A percentile compares a stretch with the other conserved stretches of the same genome.
phyloP scores from a whole-genome alignment of 2,113 vertebrate genomes.

The Gymnarchus niloticus region DNA sequence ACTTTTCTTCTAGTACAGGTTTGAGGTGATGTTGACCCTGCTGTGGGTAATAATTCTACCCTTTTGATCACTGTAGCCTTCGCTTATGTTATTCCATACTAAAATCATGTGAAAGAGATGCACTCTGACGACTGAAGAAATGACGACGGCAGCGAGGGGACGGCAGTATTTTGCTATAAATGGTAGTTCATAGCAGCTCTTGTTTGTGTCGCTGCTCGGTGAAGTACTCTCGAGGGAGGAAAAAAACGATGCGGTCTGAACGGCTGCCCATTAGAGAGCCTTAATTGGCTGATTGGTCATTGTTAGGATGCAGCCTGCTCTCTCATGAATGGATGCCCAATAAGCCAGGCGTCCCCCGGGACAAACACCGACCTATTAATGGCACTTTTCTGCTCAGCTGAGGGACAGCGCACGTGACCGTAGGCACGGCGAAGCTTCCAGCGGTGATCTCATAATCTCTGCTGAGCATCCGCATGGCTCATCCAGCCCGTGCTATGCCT shows the following conservation, averaged over 20 bases:
- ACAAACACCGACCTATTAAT: slow-evolving; percentile 55
- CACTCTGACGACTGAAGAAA: neutral
- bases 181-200: slow-evolving; percentile 54
- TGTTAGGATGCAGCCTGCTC: slow-evolving; percentile 51
- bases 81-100: neutral
- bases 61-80: neutral
- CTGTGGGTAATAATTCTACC: neutral
- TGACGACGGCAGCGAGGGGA: neutral
- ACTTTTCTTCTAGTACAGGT: neutral
- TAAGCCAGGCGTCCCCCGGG: slow-evolving; percentile 52
- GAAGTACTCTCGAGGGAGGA: slow-evolving; percentile 46
- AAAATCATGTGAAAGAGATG: neutral
- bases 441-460: neutral
- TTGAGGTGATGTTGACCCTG: neutral
- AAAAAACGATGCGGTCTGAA: slow-evolving; percentile 47
- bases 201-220: slow-evolving; percentile 56
- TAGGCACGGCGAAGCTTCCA: neutral
- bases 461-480: neutral
- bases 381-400: slow-evolving; percentile 37
- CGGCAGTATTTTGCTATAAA: slow-evolving; percentile 35
- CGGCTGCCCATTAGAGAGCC: slow-evolving; percentile 52
- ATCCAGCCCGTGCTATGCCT: neutral
- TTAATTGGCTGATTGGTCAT: slow-evolving; percentile 67
- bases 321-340: slow-evolving; percentile 64
- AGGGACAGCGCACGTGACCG: neutral